Evolutionary conservation across 2,888 invertebrate species (phyloP), one percentile per base, ranked within the genome.

Genomic region (Lasioglossum calceatum): DNA sequence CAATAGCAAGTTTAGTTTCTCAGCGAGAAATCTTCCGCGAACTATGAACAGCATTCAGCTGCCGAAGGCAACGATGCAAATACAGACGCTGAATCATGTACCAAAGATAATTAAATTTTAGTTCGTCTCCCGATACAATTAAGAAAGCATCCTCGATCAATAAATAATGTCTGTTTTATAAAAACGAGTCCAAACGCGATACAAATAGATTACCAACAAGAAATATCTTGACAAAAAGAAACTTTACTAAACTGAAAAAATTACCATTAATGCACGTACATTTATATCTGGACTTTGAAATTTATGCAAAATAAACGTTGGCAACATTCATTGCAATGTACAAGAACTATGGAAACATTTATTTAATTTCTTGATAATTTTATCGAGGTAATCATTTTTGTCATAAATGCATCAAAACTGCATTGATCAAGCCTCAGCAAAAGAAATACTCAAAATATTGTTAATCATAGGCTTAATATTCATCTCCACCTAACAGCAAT

Each of bases 1-100:
- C 70, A 70, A 70, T 70, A 39, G 70, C 70, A 70, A 70, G 70
- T 70, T 70, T 23, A 70, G 70, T 70, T 70, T 39, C 70, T 70
- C 70, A 39, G 70, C 10, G 70, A 70, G 70, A 70, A 70, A 39
- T 70, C 70, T 70, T 70, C 70, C 70, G 3, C 70, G 39, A 70
- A 70, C 70, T 70, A 70, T 39, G 70, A 39, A 70, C 70, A 36
- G 23, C 23, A 39, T 36, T 70, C 70, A 70, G 70, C 23, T 19
- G 70, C 36, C 70, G 23, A 70, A 39, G 39, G 70, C 39, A 70
- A 70, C 70, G 70, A 70, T 23, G 70, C 39, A 70, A 39, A 70
- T 36, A 70, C 39, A 8, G 10, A 39, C 67, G 36, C 39, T 70
- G 70, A 39, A 70, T 70, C 39, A 36, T 70, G 23, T 23, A 36